These are phyloP conservation scores for Pachyuromys duprasi DNA, from an alignment of 2,797 vertebrate genomes.

Conservation along the genomic window DNA sequence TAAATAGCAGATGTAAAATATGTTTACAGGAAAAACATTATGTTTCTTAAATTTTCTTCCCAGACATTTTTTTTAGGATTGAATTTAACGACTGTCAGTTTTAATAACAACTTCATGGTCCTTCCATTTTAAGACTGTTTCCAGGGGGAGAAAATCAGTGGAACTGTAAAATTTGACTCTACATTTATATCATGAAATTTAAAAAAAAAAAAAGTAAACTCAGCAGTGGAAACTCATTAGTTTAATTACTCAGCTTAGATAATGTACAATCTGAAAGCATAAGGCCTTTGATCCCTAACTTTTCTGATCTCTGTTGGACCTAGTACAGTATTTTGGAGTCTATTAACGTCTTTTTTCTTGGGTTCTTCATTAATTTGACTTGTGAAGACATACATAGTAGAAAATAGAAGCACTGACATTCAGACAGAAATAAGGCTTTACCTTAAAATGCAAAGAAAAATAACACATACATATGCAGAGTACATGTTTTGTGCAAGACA, in stretches of 20 bases:
- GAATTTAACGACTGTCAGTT: slow-evolving; percentile 21
- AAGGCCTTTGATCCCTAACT: slow-evolving; percentile 73
- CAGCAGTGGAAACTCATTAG: slow-evolving; percentile 64
- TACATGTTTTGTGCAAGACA: not conserved
- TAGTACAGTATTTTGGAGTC: slow-evolving; percentile 56
- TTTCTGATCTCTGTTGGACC: slow-evolving; percentile 70
- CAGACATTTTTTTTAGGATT: not conserved
- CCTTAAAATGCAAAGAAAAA: not conserved
- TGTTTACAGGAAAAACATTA: not conserved
- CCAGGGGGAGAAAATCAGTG: slow-evolving; percentile 18
- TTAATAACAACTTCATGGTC: not conserved
- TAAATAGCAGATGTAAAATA: not conserved
- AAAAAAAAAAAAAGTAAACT: no score
- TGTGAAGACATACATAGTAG: not conserved
- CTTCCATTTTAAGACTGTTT: slow-evolving; percentile 60
- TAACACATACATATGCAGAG: not conserved
- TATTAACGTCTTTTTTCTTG: slow-evolving; percentile 47
- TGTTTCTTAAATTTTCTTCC: not conserved
- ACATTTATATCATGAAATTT: slow-evolving; percentile 65
- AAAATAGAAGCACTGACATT: slow-evolving; percentile 7
- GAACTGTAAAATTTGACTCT: slow-evolving; percentile 66
- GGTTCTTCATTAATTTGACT: slow-evolving; percentile 50
- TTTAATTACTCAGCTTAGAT: slow-evolving; percentile 69
- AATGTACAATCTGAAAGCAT: slow-evolving; percentile 76
- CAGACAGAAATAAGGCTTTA: not conserved